A percentile compares a stretch with the other conserved stretches of the same genome.
phyloP scores from a whole-genome alignment of 2,113 vertebrate species.

The Tragelaphus scriptus region DNA sequence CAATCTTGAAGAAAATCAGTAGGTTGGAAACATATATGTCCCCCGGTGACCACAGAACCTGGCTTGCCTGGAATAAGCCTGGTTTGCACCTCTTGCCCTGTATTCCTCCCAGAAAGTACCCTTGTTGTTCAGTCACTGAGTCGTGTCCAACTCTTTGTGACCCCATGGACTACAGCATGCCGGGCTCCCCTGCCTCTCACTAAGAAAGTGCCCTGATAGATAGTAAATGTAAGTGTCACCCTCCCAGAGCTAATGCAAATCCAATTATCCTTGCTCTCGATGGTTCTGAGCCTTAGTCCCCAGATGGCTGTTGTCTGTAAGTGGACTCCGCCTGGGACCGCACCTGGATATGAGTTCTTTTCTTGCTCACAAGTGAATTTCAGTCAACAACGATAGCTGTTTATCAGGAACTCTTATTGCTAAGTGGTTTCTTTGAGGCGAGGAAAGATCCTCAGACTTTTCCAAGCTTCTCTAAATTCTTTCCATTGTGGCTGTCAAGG shows the following conservation, averaged over 20 bases:
- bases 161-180: not conserved
- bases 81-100: not conserved
- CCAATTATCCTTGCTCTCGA: rapidly evolving
- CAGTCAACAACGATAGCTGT: not conserved
- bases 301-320: rapidly evolving
- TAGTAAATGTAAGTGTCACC: not conserved
- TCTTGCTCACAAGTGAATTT: not conserved
- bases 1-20: not conserved
- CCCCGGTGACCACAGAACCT: not conserved
- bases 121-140: not conserved
- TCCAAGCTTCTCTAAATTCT: not conserved
- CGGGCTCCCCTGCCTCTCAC: not conserved
- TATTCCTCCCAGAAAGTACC: not conserved
- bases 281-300: too few species aligned
- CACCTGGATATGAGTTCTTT: not conserved
- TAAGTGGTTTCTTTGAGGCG: not conserved
- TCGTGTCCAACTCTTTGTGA: not conserved
- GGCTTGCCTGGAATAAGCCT: not conserved
- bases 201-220: not conserved
- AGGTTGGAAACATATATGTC: rapidly evolving
- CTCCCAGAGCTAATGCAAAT: not conserved
- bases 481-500: not conserved
- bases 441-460: not conserved
- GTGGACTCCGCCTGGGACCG: rapidly evolving
- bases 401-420: not conserved